These are phyloP conservation scores for Procavia capensis DNA, from an alignment of 2,113 vertebrate genomes.

Conservation along the genomic window DNA sequence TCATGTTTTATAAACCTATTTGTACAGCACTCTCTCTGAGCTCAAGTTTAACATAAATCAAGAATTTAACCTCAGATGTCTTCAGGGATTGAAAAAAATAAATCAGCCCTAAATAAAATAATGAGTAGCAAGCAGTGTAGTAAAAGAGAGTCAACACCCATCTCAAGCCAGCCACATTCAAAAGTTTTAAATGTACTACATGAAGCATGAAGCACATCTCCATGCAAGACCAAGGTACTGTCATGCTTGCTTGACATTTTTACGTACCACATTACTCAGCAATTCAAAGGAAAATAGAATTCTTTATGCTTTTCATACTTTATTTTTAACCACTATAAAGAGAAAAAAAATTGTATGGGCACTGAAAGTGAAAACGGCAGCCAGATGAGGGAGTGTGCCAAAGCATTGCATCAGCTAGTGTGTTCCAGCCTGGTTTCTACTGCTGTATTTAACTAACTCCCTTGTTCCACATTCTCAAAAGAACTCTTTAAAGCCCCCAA, in stretches of 20 bases:
- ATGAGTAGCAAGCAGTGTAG: not conserved
- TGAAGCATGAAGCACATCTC: not conserved
- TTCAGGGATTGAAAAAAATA: not conserved
- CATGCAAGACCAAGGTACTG: not conserved
- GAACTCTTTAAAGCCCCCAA: not conserved
- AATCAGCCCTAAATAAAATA: not conserved
- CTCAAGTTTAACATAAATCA: conserved; percentile 37
- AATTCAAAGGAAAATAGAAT: conserved; percentile 29
- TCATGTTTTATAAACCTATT: not conserved
- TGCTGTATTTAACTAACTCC: not conserved
- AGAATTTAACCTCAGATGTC: conserved; percentile 14
- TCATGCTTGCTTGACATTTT: not conserved
- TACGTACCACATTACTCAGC: not conserved
- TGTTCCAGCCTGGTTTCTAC: not conserved
- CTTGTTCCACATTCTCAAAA: too few species aligned
- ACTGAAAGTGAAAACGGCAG: conserved; percentile 1
- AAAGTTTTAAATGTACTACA: not conserved
- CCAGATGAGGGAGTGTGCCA: not conserved
- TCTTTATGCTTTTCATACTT: not conserved
- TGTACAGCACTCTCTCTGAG: not conserved
- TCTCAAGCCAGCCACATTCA: not conserved
- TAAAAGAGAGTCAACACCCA: not conserved
- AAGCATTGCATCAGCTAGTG: not conserved
- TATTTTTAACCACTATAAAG: conserved; percentile 32
- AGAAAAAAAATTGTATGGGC: not conserved